Conservation (phyloP, 2,797 vertebrate species). For the Balearica regulorum region DNA sequence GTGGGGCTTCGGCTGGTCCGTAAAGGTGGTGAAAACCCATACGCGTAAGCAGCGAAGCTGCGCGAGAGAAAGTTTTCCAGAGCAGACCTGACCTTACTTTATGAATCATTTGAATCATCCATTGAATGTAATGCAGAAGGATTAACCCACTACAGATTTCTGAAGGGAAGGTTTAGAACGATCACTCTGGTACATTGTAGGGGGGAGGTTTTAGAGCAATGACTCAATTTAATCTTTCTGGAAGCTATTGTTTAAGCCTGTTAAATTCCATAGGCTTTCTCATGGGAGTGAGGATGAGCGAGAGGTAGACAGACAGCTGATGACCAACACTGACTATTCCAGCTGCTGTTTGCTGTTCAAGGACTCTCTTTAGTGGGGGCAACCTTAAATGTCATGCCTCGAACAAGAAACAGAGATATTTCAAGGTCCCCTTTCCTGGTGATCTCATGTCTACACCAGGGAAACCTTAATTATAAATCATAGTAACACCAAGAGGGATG, state of each 20-base stretch:
- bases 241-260: conserved; percentile 8
- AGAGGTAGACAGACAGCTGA: conserved; percentile 14
- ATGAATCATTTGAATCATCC: background rate
- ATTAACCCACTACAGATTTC: background rate
- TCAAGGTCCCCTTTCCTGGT: conserved; percentile 7
- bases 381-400: conserved; percentile 2
- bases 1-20: background rate
- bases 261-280: conserved; percentile 47
- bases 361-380: background rate
- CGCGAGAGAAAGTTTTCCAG: background rate
- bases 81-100: background rate
- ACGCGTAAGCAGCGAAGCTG: background rate
- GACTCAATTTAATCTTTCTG: conserved; percentile 20
- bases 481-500: background rate
- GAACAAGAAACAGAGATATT: background rate
- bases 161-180: background rate
- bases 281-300: background rate
- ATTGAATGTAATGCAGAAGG: background rate
- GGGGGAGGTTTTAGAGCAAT: background rate
- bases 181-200: background rate
- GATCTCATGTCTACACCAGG: conserved; percentile 33
- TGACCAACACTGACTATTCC: background rate
- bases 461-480: conserved; percentile 38
- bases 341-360: conserved; percentile 17
- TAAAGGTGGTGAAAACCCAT: background rate